Conservation (phyloP, 2,888 invertebrate genomes). For the Ashinkailepas kermadecensis region DNA sequence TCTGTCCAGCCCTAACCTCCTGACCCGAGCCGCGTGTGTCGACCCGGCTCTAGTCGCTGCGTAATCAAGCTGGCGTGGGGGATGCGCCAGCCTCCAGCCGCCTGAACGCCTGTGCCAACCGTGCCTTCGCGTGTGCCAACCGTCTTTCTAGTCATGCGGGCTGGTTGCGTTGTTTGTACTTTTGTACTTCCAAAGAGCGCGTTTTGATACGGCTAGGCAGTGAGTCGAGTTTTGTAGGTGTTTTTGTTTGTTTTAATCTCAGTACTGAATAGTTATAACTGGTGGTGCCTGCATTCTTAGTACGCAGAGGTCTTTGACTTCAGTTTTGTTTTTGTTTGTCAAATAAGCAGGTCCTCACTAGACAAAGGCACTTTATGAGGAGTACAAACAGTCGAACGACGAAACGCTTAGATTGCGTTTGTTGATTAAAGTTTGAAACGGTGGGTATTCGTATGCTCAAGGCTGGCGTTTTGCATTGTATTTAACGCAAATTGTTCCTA, state of each 20-base stretch:
- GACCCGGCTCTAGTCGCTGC: neutral
- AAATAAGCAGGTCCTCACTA: neutral
- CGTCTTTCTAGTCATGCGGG: neutral
- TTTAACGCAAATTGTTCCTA: no score
- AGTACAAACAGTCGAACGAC: neutral
- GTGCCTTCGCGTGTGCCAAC: neutral
- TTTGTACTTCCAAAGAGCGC: conserved; percentile 12
- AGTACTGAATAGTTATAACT: neutral
- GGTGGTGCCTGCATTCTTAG: neutral
- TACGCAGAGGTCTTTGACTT: neutral
- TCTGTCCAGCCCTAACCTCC: neutral
- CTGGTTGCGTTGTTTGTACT: conserved; percentile 3
- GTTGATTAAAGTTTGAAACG: neutral
- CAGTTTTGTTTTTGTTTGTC: neutral
- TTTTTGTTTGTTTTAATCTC: neutral
- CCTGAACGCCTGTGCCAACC: neutral
- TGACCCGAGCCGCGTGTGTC: neutral
- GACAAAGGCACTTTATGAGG: neutral
- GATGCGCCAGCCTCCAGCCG: neutral
- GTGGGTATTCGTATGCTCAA: no score
- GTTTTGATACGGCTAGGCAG: neutral
- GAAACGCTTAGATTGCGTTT: neutral
- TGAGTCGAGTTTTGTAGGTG: neutral
- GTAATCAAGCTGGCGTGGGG: neutral
- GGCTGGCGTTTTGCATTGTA: no score